Conservation (phyloP, 2,888 invertebrate genomes). For the Azorinus chamasolen region DNA sequence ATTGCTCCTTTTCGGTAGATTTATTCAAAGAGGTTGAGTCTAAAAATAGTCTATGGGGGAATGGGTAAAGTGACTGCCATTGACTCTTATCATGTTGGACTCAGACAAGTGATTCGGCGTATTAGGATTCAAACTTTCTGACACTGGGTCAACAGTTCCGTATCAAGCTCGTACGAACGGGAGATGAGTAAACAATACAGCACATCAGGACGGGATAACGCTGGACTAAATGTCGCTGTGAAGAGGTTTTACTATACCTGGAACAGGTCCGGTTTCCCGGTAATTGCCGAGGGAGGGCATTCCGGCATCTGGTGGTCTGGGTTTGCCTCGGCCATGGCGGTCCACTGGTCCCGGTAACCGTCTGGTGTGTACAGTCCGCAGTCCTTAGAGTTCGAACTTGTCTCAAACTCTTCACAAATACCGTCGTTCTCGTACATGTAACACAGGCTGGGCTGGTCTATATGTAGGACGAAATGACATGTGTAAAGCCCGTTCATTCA, state of each 20-base stretch:
- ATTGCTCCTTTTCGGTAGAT: too few species aligned
- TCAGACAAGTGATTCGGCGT: too few species aligned
- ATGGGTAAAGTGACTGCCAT: too few species aligned
- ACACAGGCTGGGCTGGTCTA: slow-evolving; percentile 81
- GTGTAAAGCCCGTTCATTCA: too few species aligned
- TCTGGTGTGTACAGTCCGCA: slow-evolving; percentile 80
- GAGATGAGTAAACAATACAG: too few species aligned
- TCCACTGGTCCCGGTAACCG: slow-evolving; percentile 81
- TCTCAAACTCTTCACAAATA: slow-evolving; percentile 79
- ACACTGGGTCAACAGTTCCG: too few species aligned
- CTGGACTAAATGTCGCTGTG: neutral
- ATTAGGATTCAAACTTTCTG: too few species aligned
- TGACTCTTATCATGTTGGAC: too few species aligned
- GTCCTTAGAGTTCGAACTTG: slow-evolving; percentile 62
- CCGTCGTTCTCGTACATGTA: slow-evolving; percentile 78
- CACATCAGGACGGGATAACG: too few species aligned
- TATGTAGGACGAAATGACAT: neutral
- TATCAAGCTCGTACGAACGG: too few species aligned
- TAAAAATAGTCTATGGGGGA: too few species aligned
- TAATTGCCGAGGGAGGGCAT: slow-evolving; percentile 72
- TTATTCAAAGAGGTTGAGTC: too few species aligned
- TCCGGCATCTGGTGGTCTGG: slow-evolving; percentile 64
- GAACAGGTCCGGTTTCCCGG: slow-evolving; percentile 61
- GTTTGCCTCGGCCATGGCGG: slow-evolving; percentile 70
- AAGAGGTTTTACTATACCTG: slow-evolving; percentile 35